These are phyloP conservation scores for Cantharis rufa DNA, from an alignment of 2,888 invertebrate species.

Conservation along the genomic window DNA sequence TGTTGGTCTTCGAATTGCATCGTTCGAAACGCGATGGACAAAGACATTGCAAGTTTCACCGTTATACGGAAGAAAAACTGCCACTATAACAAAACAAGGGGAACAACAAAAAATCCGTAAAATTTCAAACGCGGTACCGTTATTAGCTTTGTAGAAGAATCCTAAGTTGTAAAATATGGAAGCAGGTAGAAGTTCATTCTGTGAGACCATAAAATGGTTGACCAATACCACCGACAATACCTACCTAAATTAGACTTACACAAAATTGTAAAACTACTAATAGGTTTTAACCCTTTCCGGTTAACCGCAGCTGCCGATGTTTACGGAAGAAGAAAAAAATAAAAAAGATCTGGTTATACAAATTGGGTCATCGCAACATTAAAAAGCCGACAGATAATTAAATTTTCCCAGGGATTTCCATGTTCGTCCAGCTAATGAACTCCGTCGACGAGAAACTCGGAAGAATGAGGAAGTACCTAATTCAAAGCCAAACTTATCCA, in stretches of 20 bases:
- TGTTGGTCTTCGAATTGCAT: not conserved
- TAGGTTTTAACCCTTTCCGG: constrained; percentile 1
- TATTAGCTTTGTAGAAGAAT: constrained; percentile 14
- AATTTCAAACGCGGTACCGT: constrained; percentile 7
- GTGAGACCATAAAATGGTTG: constrained; percentile 1
- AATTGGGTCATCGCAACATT: not conserved
- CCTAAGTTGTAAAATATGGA: constrained; percentile 19
- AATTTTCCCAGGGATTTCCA: not conserved
- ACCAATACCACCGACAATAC: not conserved
- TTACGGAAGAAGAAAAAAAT: not conserved
- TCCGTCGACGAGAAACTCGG: not conserved
- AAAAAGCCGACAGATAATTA: not conserved
- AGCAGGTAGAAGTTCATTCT: constrained; percentile 17
- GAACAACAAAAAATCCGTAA: constrained; percentile 13
- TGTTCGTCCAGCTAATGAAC: not conserved
- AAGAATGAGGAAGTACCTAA: not conserved
- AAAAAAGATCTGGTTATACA: not conserved
- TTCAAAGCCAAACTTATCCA: not conserved
- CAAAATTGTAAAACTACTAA: not conserved
- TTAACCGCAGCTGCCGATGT: not conserved
- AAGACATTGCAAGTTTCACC: constrained; percentile 5
- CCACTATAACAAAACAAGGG: not conserved
- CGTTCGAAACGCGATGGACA: not conserved
- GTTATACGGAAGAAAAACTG: constrained; percentile 12
- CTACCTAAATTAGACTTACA: not conserved